These are phyloP conservation scores for Apodemia hepburni DNA, from an alignment of 2,888 invertebrate genomes.

Conservation along the genomic window DNA sequence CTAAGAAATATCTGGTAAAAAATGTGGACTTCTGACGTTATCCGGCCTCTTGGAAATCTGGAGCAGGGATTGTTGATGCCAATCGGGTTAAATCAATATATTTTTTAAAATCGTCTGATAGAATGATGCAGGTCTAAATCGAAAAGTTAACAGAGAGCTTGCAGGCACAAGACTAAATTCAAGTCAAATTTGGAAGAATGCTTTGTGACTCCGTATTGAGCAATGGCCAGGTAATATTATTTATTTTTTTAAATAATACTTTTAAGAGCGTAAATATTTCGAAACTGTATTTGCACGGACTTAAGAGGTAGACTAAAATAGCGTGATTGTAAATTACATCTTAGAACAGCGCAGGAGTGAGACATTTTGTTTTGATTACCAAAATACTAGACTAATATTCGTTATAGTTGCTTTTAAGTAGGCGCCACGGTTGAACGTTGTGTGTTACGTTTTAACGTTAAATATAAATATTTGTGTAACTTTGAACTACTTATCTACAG, in stretches of 20 bases:
- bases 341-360: constrained; percentile 6
- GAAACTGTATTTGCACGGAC: constrained; percentile 7
- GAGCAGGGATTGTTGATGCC: constrained; percentile 37
- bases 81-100: constrained; percentile 37
- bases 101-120: constrained; percentile 16
- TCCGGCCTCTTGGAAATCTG: constrained; percentile 36
- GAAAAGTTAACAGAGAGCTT: neutral
- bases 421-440: too few relatives aligned
- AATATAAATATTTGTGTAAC: too few relatives aligned
- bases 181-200: constrained; percentile 28
- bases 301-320: constrained; percentile 4
- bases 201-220: constrained; percentile 34
- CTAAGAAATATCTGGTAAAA: constrained; percentile 36
- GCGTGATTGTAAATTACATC: neutral
- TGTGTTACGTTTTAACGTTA: too few relatives aligned
- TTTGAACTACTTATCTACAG: too few relatives aligned
- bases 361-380: constrained; percentile 8
- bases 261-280: constrained; percentile 1
- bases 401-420: neutral
- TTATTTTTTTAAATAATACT: neutral
- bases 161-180: neutral
- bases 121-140: constrained; percentile 5
- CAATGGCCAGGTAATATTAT: constrained; percentile 27
- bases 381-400: neutral
- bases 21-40: constrained; percentile 34